phyloP scores from a whole-genome alignment of 2,113 vertebrate genomes.

The Cariama cristata region DNA sequence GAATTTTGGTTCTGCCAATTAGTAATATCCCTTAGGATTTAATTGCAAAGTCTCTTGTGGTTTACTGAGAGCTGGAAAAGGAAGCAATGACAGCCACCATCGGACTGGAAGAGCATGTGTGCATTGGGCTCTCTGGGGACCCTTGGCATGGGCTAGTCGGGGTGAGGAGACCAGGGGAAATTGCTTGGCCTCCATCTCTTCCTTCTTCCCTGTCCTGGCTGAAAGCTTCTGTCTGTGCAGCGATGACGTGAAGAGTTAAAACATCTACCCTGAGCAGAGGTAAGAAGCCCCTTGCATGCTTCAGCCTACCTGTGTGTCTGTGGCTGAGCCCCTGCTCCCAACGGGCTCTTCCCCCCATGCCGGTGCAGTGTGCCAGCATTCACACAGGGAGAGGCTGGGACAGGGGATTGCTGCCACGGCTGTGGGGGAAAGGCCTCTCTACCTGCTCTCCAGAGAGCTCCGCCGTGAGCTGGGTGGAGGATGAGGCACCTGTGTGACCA shows the following conservation, averaged over 20 bases:
- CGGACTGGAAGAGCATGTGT: fast-evolving
- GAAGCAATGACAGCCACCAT: not conserved
- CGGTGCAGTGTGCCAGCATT: not conserved
- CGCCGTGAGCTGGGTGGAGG: fast-evolving
- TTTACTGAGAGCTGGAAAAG: not conserved
- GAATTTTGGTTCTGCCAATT: not conserved
- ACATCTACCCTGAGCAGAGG: not conserved
- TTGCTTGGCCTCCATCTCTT: not conserved
- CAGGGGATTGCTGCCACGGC: not conserved
- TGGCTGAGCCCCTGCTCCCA: not conserved
- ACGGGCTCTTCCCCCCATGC: fast-evolving
- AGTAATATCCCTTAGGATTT: not conserved
- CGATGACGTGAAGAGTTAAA: fast-evolving
- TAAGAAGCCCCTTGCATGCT: not conserved
- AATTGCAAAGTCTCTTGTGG: not conserved
- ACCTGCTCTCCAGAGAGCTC: not conserved
- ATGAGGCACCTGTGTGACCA: not conserved
- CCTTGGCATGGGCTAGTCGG: fast-evolving
- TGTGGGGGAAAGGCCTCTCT: not conserved
- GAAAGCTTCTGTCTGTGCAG: not conserved
- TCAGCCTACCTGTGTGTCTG: fast-evolving
- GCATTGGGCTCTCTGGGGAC: not conserved
- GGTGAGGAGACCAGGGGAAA: not conserved
- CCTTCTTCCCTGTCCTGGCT: not conserved
- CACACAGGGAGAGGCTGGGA: not conserved